A percentile compares a stretch with the other conserved stretches of the same genome.
Conservation (phyloP, 2,888 invertebrate species). For the Bellardia bayeri region DNA sequence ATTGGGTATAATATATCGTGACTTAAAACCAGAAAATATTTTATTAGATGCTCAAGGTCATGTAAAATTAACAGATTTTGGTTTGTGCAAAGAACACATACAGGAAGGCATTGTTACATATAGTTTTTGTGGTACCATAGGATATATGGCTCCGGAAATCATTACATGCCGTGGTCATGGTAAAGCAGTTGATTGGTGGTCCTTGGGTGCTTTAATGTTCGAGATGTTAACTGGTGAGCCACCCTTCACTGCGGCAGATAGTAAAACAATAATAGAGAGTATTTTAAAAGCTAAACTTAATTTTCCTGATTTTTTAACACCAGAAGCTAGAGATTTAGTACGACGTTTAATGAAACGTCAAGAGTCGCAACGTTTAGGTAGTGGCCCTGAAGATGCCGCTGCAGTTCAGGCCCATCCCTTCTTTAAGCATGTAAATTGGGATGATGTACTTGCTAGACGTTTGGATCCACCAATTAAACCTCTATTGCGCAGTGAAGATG, state of each 20-base stretch:
- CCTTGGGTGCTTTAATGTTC: conserved; percentile 98
- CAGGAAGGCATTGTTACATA: conserved; percentile 96
- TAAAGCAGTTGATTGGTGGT: conserved; percentile 92
- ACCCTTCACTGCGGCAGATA: conserved; percentile 98
- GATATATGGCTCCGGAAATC: conserved; percentile 99
- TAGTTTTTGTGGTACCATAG: conserved; percentile 99
- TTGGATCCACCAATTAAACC: too few relatives aligned
- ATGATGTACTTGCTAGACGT: too few relatives aligned
- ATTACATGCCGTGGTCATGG: too few relatives aligned
- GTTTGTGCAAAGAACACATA: conserved; percentile 84
- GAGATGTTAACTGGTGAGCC: conserved; percentile 99
- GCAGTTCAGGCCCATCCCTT: conserved; percentile 96
- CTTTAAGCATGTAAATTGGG: conserved; percentile 98
- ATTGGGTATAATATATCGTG: too few relatives aligned
- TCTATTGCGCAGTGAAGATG: conserved; percentile 95
- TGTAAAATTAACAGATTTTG: too few relatives aligned
- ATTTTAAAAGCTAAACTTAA: too few relatives aligned
- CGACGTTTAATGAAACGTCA: too few relatives aligned
- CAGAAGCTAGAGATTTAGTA: too few relatives aligned
- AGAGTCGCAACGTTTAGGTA: conserved; percentile 95
- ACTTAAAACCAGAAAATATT: too few relatives aligned
- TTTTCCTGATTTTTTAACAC: too few relatives aligned
- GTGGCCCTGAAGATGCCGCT: conserved; percentile 92
- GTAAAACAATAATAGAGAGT: conserved; percentile 99
- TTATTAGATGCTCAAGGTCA: too few relatives aligned